Percentiles rank a stretch among this genome's conserved stretches.
Conservation (phyloP, 2,113 vertebrate genomes). For the Myotis lucifugus region DNA sequence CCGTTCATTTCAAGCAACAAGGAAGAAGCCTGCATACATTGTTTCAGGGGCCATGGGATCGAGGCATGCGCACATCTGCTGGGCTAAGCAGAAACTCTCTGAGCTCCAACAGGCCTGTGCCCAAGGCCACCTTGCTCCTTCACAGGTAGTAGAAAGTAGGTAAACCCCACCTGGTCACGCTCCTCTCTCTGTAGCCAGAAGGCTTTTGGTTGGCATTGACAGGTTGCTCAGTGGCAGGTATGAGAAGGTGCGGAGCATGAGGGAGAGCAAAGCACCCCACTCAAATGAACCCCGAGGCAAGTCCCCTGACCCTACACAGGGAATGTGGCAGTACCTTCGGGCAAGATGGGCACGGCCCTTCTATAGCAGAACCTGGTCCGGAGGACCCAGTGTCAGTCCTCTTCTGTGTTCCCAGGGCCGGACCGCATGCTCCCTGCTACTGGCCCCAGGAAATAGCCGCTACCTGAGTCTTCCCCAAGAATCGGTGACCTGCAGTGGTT, state of each 20-base stretch:
- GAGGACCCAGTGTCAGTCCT: not conserved
- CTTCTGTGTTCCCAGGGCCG: not conserved
- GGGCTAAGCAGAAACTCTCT: not conserved
- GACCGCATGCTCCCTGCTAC: rapidly evolving
- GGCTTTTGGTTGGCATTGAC: rapidly evolving
- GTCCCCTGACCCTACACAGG: not conserved
- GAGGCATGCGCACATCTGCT: no score
- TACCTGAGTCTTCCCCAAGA: not conserved
- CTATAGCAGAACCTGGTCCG: not conserved
- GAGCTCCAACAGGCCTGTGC: no score
- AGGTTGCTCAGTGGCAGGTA: not conserved
- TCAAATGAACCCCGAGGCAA: not conserved
- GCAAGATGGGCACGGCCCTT: not conserved
- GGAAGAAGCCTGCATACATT: no score
- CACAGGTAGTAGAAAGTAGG: not conserved
- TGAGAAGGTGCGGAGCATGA: not conserved
- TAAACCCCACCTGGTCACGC: not conserved
- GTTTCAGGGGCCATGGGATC: no score
- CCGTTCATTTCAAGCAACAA: no score
- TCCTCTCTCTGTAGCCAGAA: not conserved
- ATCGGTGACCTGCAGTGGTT: not conserved
- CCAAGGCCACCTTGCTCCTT: not conserved
- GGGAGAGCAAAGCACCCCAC: rapidly evolving
- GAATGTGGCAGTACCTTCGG: not conserved
- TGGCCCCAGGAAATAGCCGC: not conserved